Evolutionary conservation across 2,888 invertebrate genomes (phyloP).

Genomic region (Dryobotodes eremita): DNA sequence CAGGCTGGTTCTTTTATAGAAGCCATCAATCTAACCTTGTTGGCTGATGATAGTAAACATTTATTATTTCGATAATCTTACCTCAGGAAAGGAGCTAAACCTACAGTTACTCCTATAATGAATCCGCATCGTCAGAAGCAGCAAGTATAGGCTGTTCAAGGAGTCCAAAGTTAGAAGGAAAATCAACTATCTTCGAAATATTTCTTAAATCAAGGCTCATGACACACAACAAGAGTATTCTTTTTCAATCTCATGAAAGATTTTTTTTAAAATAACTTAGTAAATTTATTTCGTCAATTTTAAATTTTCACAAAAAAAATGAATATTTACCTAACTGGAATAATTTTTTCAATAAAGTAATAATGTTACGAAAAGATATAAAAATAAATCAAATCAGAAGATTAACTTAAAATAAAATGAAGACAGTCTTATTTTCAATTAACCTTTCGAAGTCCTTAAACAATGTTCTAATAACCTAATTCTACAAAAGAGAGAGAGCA

Average conservation of each 20-base stretch:
- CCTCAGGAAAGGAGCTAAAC: neutral
- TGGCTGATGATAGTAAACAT: slow-evolving; percentile 4
- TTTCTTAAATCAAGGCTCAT: neutral
- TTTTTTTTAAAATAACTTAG: neutral
- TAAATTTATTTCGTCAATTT: neutral
- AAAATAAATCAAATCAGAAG: neutral
- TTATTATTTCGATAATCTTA: neutral
- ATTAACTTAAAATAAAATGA: neutral
- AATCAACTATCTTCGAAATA: neutral
- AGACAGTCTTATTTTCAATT: slow-evolving; percentile 7
- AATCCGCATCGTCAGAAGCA: too few species aligned
- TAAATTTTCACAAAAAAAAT: neutral
- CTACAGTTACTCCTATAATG: neutral
- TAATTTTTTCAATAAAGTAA: neutral
- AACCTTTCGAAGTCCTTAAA: slow-evolving; percentile 1
- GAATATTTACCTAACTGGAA: neutral
- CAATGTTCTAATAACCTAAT: slow-evolving; percentile 14
- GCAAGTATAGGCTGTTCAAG: neutral
- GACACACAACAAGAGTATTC: too few species aligned
- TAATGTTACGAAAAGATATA: neutral
- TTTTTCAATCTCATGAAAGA: too few species aligned
- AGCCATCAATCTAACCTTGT: slow-evolving; percentile 5
- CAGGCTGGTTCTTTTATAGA: neutral
- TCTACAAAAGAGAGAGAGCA: slow-evolving; percentile 7
- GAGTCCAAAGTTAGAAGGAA: neutral